These are phyloP conservation scores for Dryas iulia DNA, from an alignment of 1,140 invertebrate genomes.

Conservation along the genomic window DNA sequence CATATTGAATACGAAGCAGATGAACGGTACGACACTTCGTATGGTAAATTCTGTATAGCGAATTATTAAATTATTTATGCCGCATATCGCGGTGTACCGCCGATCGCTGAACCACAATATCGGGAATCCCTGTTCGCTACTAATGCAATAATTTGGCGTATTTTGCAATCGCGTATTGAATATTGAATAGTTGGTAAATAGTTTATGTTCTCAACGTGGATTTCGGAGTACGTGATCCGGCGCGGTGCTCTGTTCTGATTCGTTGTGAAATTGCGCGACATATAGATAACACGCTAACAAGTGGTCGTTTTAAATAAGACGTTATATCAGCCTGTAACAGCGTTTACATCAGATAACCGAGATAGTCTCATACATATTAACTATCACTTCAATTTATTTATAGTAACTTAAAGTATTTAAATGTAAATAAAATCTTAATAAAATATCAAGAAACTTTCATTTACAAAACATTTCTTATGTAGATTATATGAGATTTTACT, in stretches of 20 bases:
- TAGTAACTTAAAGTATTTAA: conserved; percentile 1
- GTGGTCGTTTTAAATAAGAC: conserved; percentile 66
- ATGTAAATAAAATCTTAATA: background rate
- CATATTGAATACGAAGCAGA: conserved; percentile 78
- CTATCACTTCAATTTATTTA: conserved; percentile 17
- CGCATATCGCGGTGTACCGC: conserved; percentile 72
- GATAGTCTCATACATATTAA: conserved; percentile 50
- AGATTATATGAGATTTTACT: too few species aligned
- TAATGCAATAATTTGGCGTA: conserved; percentile 81
- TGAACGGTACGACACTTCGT: conserved; percentile 73
- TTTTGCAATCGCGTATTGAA: conserved; percentile 79
- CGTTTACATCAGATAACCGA: conserved; percentile 60
- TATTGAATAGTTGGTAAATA: conserved; percentile 79
- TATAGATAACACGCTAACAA: conserved; percentile 67
- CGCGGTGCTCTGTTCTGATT: conserved; percentile 40
- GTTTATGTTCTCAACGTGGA: conserved; percentile 77
- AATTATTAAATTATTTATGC: conserved; percentile 81
- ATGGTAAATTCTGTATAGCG: conserved; percentile 80
- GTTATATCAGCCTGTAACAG: conserved; percentile 66
- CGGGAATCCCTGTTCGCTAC: conserved; percentile 77
- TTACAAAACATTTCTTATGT: too few species aligned
- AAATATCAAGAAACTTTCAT: background rate
- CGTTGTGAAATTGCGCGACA: conserved; percentile 73
- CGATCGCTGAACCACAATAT: conserved; percentile 78
- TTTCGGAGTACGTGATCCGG: conserved; percentile 76